These are phyloP conservation scores for Aurelia sp. DNA, from an alignment of 30 jellyfish, hydroid and myxozoan species.

Conservation along the genomic window DNA sequence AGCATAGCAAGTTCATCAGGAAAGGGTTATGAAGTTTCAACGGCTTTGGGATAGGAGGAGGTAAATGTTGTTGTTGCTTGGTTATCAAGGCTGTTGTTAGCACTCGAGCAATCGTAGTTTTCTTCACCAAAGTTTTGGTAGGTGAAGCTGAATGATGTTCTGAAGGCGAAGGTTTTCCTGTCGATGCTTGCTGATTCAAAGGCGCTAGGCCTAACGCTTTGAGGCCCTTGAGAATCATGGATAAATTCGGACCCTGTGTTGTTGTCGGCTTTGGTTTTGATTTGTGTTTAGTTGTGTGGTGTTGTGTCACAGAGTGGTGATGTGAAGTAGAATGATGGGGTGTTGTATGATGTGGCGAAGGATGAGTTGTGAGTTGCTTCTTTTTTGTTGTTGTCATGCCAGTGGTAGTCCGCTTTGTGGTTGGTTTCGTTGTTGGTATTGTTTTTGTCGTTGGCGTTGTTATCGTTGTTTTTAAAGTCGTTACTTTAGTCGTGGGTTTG, in stretches of 20 bases:
- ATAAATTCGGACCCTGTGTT: constrained; percentile 76
- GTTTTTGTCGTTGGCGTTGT: not conserved
- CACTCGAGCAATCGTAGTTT: constrained; percentile 5
- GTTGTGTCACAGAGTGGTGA: constrained; percentile 36
- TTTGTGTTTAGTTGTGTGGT: constrained; percentile 26
- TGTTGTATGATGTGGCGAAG: constrained; percentile 27
- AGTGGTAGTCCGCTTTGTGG: constrained; percentile 10
- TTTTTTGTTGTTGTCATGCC: not conserved
- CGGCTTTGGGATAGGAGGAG: constrained; percentile 87
- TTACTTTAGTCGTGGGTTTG: not conserved
- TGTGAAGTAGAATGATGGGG: constrained; percentile 45
- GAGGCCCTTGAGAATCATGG: constrained; percentile 79
- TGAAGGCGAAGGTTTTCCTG: constrained; percentile 59
- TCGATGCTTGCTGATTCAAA: constrained; percentile 31
- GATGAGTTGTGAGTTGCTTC: constrained; percentile 20
- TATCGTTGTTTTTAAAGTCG: constrained; percentile 16
- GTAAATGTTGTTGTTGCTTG: constrained; percentile 37
- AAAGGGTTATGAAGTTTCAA: constrained; percentile 73
- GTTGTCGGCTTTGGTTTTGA: constrained; percentile 58
- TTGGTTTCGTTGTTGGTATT: constrained; percentile 41
- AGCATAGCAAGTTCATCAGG: constrained; percentile 82
- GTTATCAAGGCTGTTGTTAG: constrained; percentile 35
- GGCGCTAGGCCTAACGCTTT: constrained; percentile 82
- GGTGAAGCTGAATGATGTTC: constrained; percentile 20
- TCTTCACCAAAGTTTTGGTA: constrained; percentile 11